Conservation (phyloP, 2,888 invertebrate species). For the Drosophila nr. perissopoda region DNA sequence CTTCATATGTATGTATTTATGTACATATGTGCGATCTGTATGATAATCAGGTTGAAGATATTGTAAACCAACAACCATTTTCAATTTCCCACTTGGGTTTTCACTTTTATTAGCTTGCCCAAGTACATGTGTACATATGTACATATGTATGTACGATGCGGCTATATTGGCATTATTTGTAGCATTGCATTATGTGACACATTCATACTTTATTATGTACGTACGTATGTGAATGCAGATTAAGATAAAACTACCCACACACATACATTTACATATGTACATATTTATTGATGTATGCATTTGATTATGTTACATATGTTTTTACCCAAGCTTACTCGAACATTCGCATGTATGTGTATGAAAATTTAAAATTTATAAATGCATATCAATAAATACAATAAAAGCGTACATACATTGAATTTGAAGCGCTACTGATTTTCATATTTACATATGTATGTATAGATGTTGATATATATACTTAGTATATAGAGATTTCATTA, state of each 20-base stretch:
- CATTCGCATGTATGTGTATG: constrained; percentile 24
- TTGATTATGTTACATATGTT: constrained; percentile 3
- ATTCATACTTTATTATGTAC: neutral
- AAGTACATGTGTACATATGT: neutral
- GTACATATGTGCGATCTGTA: neutral
- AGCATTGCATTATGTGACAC: neutral
- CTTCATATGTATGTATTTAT: neutral
- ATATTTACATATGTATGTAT: constrained; percentile 3
- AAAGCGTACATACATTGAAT: constrained; percentile 38
- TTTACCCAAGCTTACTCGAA: constrained; percentile 8
- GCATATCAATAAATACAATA: constrained; percentile 75
- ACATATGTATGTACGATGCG: neutral
- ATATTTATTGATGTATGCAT: neutral
- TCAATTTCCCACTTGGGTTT: neutral
- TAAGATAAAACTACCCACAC: neutral
- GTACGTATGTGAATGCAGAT: neutral
- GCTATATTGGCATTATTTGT: neutral
- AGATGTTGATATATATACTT: constrained; percentile 39
- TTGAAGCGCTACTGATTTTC: constrained; percentile 24
- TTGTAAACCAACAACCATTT: neutral
- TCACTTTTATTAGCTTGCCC: neutral
- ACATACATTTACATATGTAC: neutral
- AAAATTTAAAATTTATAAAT: constrained; percentile 67
- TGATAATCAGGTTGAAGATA: neutral
- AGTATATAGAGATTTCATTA: constrained; percentile 66